Conservation (phyloP, 2,113 vertebrate species). For the Emydocephalus ijimae region DNA sequence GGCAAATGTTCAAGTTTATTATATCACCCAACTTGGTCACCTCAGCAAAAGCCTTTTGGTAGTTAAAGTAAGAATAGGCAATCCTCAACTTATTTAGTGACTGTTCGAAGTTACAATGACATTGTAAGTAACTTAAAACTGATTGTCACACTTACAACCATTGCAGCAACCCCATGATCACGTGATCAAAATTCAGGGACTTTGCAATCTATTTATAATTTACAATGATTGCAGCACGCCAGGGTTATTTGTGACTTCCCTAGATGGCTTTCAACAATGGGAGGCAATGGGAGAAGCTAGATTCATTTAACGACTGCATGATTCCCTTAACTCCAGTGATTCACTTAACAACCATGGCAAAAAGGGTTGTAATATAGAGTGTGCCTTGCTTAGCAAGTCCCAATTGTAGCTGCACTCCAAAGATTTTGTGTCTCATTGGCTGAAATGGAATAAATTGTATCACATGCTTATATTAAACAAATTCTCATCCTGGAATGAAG, state of each 20-base stretch:
- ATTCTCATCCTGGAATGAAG: neutral
- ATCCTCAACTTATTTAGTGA: neutral
- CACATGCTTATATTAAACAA: neutral
- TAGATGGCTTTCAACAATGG: neutral
- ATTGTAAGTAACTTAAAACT: neutral
- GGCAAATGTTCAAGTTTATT: neutral
- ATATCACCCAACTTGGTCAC: neutral
- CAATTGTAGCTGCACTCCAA: neutral
- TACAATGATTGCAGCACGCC: neutral
- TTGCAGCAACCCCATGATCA: neutral
- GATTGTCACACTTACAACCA: neutral
- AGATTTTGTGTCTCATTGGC: neutral
- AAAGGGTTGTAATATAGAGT: neutral
- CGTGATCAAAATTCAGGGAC: neutral
- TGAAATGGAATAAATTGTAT: neutral
- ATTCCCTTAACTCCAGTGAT: neutral
- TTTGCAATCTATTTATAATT: neutral
- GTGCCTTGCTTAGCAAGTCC: neutral
- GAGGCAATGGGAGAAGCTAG: neutral
- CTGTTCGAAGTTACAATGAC: neutral
- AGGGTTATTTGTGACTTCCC: neutral
- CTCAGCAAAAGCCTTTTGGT: neutral
- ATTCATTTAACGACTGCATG: neutral
- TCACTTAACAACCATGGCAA: neutral
- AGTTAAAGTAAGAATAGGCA: neutral